Evolutionary conservation across 2,888 invertebrate genomes (phyloP).

Genomic region (Eupeodes luniger): DNA sequence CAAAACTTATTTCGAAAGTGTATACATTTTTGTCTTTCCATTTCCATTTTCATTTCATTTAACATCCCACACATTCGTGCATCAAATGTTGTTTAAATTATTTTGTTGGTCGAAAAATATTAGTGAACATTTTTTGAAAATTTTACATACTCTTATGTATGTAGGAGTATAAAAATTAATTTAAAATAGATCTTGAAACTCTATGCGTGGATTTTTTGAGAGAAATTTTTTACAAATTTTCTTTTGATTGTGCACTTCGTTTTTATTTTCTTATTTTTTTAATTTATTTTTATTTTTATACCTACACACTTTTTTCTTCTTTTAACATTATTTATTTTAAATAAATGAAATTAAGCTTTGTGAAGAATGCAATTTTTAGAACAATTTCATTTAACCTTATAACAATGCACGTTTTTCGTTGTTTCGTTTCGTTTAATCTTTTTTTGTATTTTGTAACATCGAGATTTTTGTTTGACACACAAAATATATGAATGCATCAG

Average conservation of each 20-base stretch:
- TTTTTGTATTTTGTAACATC: constrained; percentile 1
- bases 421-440: too few relatives aligned
- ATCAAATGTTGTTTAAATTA: constrained; percentile 26
- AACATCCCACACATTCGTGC: constrained; percentile 45
- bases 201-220: constrained; percentile 62
- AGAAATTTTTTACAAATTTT: constrained; percentile 27
- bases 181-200: constrained; percentile 74
- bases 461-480: constrained; percentile 17
- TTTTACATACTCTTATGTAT: constrained; percentile 32
- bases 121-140: constrained; percentile 49
- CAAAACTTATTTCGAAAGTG: background rate
- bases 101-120: constrained; percentile 48
- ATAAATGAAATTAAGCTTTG: background rate
- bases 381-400: constrained; percentile 29
- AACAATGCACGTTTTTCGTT: constrained; percentile 2
- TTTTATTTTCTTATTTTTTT: background rate
- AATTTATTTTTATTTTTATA: background rate
- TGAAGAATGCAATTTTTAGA: constrained; percentile 17
- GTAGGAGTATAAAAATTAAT: constrained; percentile 62
- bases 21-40: background rate
- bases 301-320: background rate
- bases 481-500: constrained; percentile 36
- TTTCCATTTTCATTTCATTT: background rate
- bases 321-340: background rate
- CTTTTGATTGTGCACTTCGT: constrained; percentile 14